Evolutionary conservation across 2,888 invertebrate genomes (phyloP).

Genomic region (Loripinus fragilis): DNA sequence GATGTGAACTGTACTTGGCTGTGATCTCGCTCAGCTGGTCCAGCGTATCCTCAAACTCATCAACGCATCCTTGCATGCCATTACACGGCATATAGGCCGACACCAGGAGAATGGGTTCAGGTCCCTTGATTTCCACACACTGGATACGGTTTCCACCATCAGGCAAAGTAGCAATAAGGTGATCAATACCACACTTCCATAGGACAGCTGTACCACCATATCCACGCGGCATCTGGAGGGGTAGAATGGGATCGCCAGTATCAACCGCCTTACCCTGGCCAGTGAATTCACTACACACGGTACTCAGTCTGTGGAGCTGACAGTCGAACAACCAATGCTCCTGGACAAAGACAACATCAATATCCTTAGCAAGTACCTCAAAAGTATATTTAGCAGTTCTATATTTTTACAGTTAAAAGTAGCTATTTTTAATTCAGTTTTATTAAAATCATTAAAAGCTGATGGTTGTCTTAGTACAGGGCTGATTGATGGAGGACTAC

Average conservation of each 20-base stretch:
- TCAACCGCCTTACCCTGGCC: conserved; percentile 17
- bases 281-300: background rate
- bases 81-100: conserved; percentile 19
- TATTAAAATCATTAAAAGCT: too few species aligned
- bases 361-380: too few species aligned
- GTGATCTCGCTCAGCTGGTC: too few species aligned
- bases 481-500: too few species aligned
- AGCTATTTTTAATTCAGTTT: too few species aligned
- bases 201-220: conserved; percentile 24
- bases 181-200: conserved; percentile 26
- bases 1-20: too few species aligned
- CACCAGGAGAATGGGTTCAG: conserved; percentile 4
- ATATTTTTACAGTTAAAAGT: conserved; percentile 26
- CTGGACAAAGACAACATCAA: too few species aligned
- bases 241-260: conserved; percentile 15
- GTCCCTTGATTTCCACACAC: conserved; percentile 6
- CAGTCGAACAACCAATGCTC: conserved; percentile 18
- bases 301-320: background rate
- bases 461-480: too few species aligned
- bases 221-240: conserved; percentile 14
- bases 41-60: conserved; percentile 3
- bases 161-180: background rate
- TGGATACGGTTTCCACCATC: conserved; percentile 20
- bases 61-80: conserved; percentile 1
- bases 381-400: too few species aligned